A percentile compares a stretch with the other conserved stretches of the same genome.
phyloP scores from a whole-genome alignment of 2,888 invertebrate genomes.

The Brenthis hecate region DNA sequence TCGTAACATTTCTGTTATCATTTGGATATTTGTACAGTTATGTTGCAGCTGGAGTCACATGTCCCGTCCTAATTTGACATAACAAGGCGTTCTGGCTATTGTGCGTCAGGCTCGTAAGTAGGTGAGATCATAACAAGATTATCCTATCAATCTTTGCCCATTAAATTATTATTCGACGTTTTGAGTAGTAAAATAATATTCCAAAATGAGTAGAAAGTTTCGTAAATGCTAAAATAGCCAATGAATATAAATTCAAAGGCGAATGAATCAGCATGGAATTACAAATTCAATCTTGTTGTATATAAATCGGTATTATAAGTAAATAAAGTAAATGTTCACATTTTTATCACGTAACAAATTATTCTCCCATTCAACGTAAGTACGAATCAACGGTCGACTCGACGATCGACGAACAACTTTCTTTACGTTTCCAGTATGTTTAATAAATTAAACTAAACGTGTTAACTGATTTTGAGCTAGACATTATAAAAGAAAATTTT shows the following conservation, averaged over 20 bases:
- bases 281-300: too few relatives aligned
- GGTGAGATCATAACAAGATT: conserved; percentile 27
- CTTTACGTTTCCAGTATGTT: too few relatives aligned
- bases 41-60: conserved; percentile 13
- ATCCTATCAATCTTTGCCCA: conserved; percentile 16
- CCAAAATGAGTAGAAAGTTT: too few relatives aligned
- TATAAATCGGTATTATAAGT: too few relatives aligned
- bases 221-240: too few relatives aligned
- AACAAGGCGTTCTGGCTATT: conserved; percentile 19
- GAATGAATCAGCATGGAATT: too few relatives aligned
- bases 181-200: background rate
- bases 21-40: background rate
- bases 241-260: too few relatives aligned
- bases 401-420: too few relatives aligned
- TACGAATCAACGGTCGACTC: too few relatives aligned
- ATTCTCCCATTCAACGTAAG: too few relatives aligned
- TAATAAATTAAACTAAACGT: background rate
- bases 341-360: too few relatives aligned
- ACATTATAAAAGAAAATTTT: background rate
- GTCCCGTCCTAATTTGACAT: conserved; percentile 22
- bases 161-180: background rate
- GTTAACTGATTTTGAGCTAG: background rate
- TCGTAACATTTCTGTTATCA: background rate
- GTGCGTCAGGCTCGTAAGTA: conserved; percentile 22
- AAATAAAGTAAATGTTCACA: too few relatives aligned